These are phyloP conservation scores for Ommatoiulus sabulosus DNA, from an alignment of 2,888 invertebrate genomes.

Conservation along the genomic window DNA sequence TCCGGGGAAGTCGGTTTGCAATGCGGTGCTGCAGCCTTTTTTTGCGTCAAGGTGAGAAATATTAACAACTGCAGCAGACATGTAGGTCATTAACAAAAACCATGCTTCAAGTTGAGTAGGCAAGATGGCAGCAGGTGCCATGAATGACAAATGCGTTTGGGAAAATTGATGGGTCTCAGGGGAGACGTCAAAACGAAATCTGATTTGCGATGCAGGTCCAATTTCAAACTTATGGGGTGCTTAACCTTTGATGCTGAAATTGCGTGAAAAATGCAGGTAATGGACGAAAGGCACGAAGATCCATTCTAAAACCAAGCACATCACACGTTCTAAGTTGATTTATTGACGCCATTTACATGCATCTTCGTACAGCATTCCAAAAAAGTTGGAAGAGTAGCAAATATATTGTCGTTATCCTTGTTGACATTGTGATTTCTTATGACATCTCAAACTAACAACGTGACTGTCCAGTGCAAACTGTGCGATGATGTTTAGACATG, in stretches of 20 bases:
- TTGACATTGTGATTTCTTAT: no score
- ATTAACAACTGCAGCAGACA: slow-evolving; percentile 24
- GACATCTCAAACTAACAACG: no score
- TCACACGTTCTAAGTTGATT: neutral
- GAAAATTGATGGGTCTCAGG: neutral
- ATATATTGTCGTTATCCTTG: no score
- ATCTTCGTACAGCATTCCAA: neutral
- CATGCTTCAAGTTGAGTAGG: neutral
- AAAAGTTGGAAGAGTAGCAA: no score
- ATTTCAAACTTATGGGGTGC: neutral
- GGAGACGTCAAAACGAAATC: slow-evolving; percentile 8
- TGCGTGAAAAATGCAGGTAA: neutral
- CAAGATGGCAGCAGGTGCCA: slow-evolving; percentile 19
- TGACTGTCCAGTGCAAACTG: no score
- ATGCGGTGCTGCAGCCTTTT: neutral
- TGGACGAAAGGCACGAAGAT: neutral
- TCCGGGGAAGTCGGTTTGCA: no score
- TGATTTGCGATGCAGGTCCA: neutral
- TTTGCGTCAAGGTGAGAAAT: slow-evolving; percentile 24
- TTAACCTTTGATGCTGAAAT: neutral
- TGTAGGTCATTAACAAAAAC: slow-evolving; percentile 5
- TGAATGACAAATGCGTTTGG: slow-evolving; percentile 6
- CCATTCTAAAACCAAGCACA: neutral
- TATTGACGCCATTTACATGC: neutral
- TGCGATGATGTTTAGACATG: no score